Base-by-base conservation (phyloP, 2,797 vertebrate genomes). In the Heterohyrax brucei region DNA sequence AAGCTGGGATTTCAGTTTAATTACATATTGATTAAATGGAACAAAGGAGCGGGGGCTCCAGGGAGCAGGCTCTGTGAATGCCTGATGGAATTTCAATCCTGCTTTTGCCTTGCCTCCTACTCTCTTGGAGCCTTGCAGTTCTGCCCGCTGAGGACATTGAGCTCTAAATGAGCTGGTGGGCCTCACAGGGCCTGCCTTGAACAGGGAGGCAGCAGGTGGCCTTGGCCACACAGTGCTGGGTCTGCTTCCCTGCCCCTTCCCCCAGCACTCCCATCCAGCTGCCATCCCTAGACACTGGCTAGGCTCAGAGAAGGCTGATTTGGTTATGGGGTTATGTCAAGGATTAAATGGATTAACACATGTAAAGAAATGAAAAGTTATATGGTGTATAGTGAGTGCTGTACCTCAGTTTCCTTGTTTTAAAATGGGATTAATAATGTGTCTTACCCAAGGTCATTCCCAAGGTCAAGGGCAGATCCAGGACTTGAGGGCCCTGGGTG, bases 21-120 rank as follows among this genome's bases (percentile, higher is more conserved):
- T 97, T 97, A 97, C 95, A 80, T 97, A 98, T 97, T 97, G 96
- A 97, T 97, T 97, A 97, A 97, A 82, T 30, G 93, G 96, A 97
- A 98, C 96, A 97, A 96, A 98, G 94, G 70, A 66, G 1, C 3
- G 9, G 77, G 86, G 94, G 78, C 93, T 95, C 93, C 44, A 12
- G 93, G 95, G 95, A 97, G 88, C 91, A 79, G 80, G 75, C 85
- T 89, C 82, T 53, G 81, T 30, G 93, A 92, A 76, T 0, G 80
- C 87, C 97, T 97, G 96, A 88, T 96, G 91, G 96, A 97, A 98
- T 97, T 96, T 97, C 94, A 98, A 88, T 97, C 77, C 76, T 87
- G 68, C 33, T 68, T 83, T 73, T 24, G 68, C 30, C 77, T 89
- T 91, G 78, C 90, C 85, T 89, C 59, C 44, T 85, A 78, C 91